These are phyloP conservation scores for Anguilla obscura DNA, from an alignment of 2,797 vertebrate genomes.

Conservation along the genomic window DNA sequence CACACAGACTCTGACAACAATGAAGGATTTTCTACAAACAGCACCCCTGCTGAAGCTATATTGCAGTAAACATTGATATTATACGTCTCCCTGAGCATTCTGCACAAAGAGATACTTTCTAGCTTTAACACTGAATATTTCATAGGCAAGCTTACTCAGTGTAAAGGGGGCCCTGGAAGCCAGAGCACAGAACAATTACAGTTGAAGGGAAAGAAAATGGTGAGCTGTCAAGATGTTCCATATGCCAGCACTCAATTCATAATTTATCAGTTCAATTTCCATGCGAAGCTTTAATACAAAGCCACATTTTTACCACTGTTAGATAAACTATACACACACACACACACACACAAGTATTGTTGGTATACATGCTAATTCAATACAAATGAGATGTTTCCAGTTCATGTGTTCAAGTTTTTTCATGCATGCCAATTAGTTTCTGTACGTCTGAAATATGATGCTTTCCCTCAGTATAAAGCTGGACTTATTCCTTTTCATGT, in stretches of 20 bases:
- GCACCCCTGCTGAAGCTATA: neutral
- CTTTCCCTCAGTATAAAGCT: neutral
- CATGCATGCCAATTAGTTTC: constrained; percentile 14
- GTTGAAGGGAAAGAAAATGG: neutral
- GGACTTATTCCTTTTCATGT: neutral
- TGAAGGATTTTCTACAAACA: neutral
- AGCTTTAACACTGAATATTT: neutral
- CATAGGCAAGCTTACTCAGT: neutral
- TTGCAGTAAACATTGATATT: neutral
- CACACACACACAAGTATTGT: neutral
- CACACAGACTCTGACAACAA: neutral
- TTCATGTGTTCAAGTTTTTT: neutral
- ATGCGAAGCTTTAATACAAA: neutral
- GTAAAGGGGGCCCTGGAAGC: neutral
- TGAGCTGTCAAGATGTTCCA: neutral
- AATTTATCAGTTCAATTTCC: neutral
- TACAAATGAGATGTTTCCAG: neutral
- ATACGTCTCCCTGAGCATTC: neutral
- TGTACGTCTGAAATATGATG: neutral
- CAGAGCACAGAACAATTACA: neutral
- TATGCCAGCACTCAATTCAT: neutral
- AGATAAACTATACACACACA: neutral
- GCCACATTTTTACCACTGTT: neutral
- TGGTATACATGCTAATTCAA: neutral
- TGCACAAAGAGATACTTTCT: neutral